Base-by-base conservation (phyloP, 2,888 invertebrate genomes). In the Tiphia femorata region DNA sequence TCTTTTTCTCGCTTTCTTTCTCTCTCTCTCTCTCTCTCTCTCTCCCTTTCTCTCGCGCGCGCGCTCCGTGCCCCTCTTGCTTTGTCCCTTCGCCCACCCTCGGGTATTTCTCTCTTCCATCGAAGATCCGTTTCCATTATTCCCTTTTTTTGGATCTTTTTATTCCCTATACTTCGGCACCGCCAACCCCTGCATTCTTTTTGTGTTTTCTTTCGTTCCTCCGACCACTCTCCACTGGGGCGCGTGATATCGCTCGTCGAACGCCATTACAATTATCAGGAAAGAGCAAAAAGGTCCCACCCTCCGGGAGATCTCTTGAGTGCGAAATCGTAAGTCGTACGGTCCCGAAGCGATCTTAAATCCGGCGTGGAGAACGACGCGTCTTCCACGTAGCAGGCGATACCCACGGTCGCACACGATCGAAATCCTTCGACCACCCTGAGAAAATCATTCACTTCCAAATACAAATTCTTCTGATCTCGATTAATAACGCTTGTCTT, bases 251-350 rank as follows among this genome's bases (percentile, higher is more conserved):
- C 25, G 41, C 42, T 2, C 48, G 47, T n/a, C 51, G 40, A 16
- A 48, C 46, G 58, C 75, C 75, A 76, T 76, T 75, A 76, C 74
- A 74, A 74, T 73, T 74, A 74, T 74, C 71, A 30, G 44, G 25
- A 42, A 38, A 27, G 47, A 35, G n/a, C 35, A 29, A 42, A 42
- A 19, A 49, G 52, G 38, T n/a, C n/a, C n/a, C n/a, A n/a, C n/a
- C n/a, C n/a, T n/a, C n/a, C n/a, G n/a, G n/a, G n/a, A n/a, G n/a
- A n/a, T n/a, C n/a, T n/a, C n/a, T n/a, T n/a, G n/a, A n/a, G n/a
- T n/a, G n/a, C n/a, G n/a, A n/a, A n/a, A n/a, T n/a, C n/a, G n/a
- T n/a, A n/a, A n/a, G 10, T 3, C 10, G 30, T 30, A 25, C 30
- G 30, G 7, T 10, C 10, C 30, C 7, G 3, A 14, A n/a, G 4